These are phyloP conservation scores for Euthynnus affinis DNA, from an alignment of 2,797 vertebrate genomes.

Conservation along the genomic window DNA sequence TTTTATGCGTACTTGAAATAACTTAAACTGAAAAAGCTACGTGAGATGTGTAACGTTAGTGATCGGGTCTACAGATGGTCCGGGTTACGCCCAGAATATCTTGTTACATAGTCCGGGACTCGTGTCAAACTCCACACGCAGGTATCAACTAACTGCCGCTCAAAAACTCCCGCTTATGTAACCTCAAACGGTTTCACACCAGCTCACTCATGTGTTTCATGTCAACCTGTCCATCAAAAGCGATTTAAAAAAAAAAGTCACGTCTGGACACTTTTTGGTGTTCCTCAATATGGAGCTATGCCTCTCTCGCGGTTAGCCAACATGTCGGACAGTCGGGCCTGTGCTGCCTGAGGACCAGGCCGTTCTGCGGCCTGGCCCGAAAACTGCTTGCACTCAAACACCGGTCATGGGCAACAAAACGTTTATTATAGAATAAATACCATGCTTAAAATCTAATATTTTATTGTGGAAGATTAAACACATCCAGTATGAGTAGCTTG, in stretches of 20 bases:
- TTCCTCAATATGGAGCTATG: conserved; percentile 51
- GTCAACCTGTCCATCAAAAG: rapidly evolving
- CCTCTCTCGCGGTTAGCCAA: conserved; percentile 42
- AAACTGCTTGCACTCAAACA: rapidly evolving
- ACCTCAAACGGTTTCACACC: background rate
- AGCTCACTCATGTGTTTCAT: background rate
- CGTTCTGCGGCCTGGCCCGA: background rate
- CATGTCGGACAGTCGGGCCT: conserved; percentile 75
- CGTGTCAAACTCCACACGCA: conserved; percentile 60
- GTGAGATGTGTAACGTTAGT: background rate
- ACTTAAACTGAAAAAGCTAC: background rate
- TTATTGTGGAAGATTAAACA: rapidly evolving
- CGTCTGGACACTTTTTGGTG: no score
- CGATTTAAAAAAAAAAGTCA: background rate
- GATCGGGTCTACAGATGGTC: background rate
- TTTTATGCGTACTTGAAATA: rapidly evolving
- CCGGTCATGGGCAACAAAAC: background rate
- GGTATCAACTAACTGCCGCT: background rate
- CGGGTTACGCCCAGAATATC: conserved; percentile 67
- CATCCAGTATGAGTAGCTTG: rapidly evolving
- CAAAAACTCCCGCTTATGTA: conserved; percentile 32
- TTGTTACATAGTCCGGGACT: conserved; percentile 33
- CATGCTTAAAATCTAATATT: rapidly evolving
- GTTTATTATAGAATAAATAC: rapidly evolving
- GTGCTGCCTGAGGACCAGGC: conserved; percentile 47